Conservation (phyloP, 2,113 vertebrate genomes). For the Rostratula benghalensis region DNA sequence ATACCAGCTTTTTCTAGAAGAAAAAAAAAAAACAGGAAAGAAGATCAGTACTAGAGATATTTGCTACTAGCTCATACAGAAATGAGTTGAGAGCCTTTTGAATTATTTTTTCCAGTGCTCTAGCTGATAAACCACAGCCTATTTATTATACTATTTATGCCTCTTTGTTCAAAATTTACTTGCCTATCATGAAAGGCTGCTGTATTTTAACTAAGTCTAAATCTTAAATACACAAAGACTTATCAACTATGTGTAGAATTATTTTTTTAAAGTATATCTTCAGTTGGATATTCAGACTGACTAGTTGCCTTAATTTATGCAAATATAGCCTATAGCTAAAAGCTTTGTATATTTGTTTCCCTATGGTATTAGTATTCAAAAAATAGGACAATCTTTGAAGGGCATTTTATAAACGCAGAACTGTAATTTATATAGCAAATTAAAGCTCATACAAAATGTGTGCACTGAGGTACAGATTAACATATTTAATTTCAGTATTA, state of each 20-base stretch:
- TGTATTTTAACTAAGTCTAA: slow-evolving; percentile 64
- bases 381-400: slow-evolving; percentile 79
- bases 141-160: slow-evolving; percentile 69
- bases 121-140: slow-evolving; percentile 60
- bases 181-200: slow-evolving; percentile 51
- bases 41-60: slow-evolving; percentile 28
- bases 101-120: slow-evolving; percentile 48
- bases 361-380: slow-evolving; percentile 70
- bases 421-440: slow-evolving; percentile 82
- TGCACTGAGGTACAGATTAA: slow-evolving; percentile 81
- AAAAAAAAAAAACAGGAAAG: slow-evolving; percentile 10
- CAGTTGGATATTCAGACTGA: slow-evolving; percentile 53
- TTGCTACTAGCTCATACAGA: slow-evolving; percentile 41
- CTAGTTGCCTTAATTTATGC: slow-evolving; percentile 74
- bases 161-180: slow-evolving; percentile 69
- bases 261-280: slow-evolving; percentile 63
- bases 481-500: slow-evolving; percentile 87
- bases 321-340: slow-evolving; percentile 78
- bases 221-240: slow-evolving; percentile 59
- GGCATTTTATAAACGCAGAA: slow-evolving; percentile 77
- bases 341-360: slow-evolving; percentile 76
- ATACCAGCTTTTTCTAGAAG: not conserved
- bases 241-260: slow-evolving; percentile 58
- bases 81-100: slow-evolving; percentile 23
- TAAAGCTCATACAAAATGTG: slow-evolving; percentile 82